These are phyloP conservation scores for Lasioglossum vierecki DNA, from an alignment of 2,888 invertebrate genomes.

Conservation along the genomic window DNA sequence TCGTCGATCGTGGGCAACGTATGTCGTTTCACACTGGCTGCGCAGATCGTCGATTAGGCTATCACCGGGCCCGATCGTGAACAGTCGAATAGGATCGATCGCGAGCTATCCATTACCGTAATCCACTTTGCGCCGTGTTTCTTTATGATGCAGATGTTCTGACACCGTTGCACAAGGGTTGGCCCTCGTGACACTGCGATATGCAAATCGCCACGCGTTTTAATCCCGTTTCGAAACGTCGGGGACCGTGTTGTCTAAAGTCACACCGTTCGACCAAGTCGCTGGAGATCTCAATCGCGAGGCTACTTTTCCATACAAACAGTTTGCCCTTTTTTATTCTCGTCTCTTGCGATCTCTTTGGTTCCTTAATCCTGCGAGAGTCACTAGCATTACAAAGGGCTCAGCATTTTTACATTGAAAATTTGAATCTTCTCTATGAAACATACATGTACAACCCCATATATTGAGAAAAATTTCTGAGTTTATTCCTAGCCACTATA, in stretches of 20 bases:
- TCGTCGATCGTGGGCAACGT: slow-evolving; percentile 51
- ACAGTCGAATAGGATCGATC: slow-evolving; percentile 72
- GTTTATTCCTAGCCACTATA: too few species aligned
- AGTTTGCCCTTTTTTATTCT: neutral
- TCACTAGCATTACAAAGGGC: neutral
- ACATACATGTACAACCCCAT: too few species aligned
- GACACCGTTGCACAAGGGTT: slow-evolving; percentile 52
- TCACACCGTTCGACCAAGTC: neutral
- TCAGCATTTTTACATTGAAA: too few species aligned
- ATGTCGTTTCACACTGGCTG: slow-evolving; percentile 78
- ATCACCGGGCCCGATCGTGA: slow-evolving; percentile 65
- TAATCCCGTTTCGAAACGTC: slow-evolving; percentile 42
- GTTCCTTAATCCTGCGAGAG: neutral
- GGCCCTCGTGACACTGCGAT: slow-evolving; percentile 62
- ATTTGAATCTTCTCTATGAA: too few species aligned
- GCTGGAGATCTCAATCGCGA: slow-evolving; percentile 33
- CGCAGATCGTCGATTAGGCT: slow-evolving; percentile 61
- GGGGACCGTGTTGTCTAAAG: slow-evolving; percentile 35
- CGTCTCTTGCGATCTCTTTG: neutral
- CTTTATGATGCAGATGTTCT: slow-evolving; percentile 73
- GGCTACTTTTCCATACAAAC: neutral
- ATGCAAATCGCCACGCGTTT: slow-evolving; percentile 69
- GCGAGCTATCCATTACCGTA: slow-evolving; percentile 79
- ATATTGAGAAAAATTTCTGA: too few species aligned
- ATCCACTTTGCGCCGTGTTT: slow-evolving; percentile 78